phyloP scores from a whole-genome alignment of 1,140 invertebrate genomes.

The Pseudomyrmex flavicornis region DNA sequence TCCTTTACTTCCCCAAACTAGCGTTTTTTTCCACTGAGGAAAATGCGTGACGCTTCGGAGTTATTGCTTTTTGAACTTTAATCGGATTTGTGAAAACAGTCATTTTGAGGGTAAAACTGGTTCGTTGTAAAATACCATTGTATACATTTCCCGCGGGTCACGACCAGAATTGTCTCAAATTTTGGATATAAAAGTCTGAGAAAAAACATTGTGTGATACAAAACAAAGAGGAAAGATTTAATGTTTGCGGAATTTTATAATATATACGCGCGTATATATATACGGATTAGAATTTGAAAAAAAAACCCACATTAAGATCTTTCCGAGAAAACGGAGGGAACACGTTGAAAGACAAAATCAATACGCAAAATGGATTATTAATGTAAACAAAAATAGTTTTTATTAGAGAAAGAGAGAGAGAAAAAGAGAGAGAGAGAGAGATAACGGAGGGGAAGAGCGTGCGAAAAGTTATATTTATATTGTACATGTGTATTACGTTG shows the following conservation, averaged over 20 bases:
- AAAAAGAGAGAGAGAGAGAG: neutral
- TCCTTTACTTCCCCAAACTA: slow-evolving; percentile 14
- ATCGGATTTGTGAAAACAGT: slow-evolving; percentile 31
- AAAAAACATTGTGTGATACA: neutral
- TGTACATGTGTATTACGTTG: slow-evolving; percentile 23
- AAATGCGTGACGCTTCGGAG: neutral
- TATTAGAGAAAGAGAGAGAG: neutral
- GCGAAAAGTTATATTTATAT: slow-evolving; percentile 13
- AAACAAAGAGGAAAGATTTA: neutral
- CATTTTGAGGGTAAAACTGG: slow-evolving; percentile 35
- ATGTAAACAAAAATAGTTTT: slow-evolving; percentile 1
- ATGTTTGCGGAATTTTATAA: neutral
- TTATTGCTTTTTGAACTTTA: slow-evolving; percentile 32
- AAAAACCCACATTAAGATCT: no score
- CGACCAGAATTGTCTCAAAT: slow-evolving; percentile 28
- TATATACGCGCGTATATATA: no score
- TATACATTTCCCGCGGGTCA: slow-evolving; percentile 19
- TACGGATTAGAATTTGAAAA: no score
- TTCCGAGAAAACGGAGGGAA: neutral
- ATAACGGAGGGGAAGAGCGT: neutral
- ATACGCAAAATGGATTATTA: slow-evolving; percentile 2
- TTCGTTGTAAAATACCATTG: slow-evolving; percentile 28
- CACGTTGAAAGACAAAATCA: neutral
- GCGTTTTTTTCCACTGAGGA: neutral
- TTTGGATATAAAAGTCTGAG: neutral